These are phyloP conservation scores for Phrynosoma platyrhinos DNA, from an alignment of 2,113 vertebrate genomes.

Conservation along the genomic window DNA sequence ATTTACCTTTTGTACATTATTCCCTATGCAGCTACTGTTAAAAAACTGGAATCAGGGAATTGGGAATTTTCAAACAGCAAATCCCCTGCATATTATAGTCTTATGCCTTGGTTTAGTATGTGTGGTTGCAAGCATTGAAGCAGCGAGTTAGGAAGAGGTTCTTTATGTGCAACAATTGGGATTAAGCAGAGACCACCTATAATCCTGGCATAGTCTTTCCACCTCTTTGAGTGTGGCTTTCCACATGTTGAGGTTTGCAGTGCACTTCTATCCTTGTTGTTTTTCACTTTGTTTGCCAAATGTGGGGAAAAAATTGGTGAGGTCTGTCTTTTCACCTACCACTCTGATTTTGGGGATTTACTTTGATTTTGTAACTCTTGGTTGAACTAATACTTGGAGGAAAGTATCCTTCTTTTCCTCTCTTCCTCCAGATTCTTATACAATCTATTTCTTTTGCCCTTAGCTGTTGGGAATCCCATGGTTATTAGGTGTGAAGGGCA, in stretches of 20 bases:
- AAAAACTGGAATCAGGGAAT: background rate
- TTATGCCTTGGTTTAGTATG: background rate
- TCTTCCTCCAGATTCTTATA: background rate
- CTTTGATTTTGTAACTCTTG: background rate
- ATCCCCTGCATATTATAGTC: no score
- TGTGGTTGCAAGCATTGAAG: background rate
- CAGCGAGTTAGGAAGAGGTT: background rate
- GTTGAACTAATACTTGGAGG: background rate
- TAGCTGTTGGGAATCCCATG: background rate
- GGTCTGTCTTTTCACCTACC: background rate
- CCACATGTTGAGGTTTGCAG: no score
- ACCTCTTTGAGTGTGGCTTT: background rate
- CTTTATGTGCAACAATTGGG: background rate
- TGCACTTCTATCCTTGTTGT: background rate
- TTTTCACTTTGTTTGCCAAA: background rate
- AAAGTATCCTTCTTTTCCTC: no score
- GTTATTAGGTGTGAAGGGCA: no score
- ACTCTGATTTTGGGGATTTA: background rate
- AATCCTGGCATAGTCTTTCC: background rate
- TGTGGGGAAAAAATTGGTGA: no score
- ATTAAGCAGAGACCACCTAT: background rate
- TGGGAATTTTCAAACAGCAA: background rate
- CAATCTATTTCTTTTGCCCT: background rate
- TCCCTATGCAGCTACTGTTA: no score
- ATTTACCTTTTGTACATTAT: background rate